phyloP scores from a whole-genome alignment of 2,797 vertebrate species.

The Aeoliscus strigatus region DNA sequence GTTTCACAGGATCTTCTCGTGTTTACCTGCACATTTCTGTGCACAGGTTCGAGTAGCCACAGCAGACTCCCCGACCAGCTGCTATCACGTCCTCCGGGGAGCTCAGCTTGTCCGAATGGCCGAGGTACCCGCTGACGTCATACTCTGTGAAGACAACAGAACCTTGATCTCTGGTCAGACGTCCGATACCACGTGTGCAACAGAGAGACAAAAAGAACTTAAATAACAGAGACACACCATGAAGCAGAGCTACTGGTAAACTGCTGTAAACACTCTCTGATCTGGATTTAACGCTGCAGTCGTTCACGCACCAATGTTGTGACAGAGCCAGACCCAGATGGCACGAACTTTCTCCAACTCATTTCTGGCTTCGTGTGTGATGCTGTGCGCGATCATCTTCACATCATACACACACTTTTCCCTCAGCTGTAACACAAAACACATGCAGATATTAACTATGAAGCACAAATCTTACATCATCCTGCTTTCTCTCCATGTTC shows the following conservation, averaged over 20 bases:
- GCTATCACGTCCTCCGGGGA: conserved; percentile 74
- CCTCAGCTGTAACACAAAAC: conserved; percentile 67
- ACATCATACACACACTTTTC: conserved; percentile 54
- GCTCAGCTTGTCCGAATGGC: conserved; percentile 72
- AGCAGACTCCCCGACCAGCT: conserved; percentile 74
- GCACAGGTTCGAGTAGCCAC: conserved; percentile 75
- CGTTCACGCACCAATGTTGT: conserved; percentile 78
- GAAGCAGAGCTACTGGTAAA: too few relatives aligned
- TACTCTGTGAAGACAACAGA: conserved; percentile 56
- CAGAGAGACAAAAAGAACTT: too few relatives aligned
- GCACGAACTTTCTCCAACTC: conserved; percentile 75
- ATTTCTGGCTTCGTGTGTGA: conserved; percentile 66
- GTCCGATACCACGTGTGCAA: too few relatives aligned
- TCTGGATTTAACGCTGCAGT: too few relatives aligned
- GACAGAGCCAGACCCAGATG: conserved; percentile 83
- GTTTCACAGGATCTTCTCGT: too few relatives aligned
- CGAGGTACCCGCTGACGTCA: conserved; percentile 75
- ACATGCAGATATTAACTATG: conserved; percentile 28
- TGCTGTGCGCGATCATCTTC: conserved; percentile 58
- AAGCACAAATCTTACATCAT: too few relatives aligned
- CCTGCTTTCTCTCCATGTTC: too few relatives aligned
- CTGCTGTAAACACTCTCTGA: too few relatives aligned
- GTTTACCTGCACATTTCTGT: conserved; percentile 80
- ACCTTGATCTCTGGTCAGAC: too few relatives aligned
- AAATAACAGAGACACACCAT: too few relatives aligned